Percentiles rank a stretch among this genome's conserved stretches.
Evolutionary conservation across 1,140 invertebrate species (phyloP).

Genomic region (Drosophila willistoni): DNA sequence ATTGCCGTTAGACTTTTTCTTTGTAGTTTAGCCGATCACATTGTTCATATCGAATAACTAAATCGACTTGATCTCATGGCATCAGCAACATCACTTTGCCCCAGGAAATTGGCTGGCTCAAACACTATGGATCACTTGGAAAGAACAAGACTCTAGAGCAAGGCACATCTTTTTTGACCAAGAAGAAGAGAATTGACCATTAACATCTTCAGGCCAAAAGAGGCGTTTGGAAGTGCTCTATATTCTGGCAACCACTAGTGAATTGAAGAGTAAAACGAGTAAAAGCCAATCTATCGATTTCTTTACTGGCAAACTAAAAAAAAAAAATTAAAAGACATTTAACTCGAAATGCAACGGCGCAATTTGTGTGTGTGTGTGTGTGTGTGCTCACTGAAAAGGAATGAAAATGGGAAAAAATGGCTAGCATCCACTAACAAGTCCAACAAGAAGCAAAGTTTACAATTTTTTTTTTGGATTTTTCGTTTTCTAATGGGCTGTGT

Average conservation of each 20-base stretch:
- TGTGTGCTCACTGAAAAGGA: not conserved
- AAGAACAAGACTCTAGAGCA: slow-evolving; percentile 28
- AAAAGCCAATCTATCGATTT: slow-evolving; percentile 1
- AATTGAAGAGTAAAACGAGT: slow-evolving; percentile 11
- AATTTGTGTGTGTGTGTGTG: not conserved
- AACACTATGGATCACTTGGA: slow-evolving; percentile 63
- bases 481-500: not conserved
- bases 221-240: slow-evolving; percentile 10
- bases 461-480: not conserved
- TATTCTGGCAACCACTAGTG: slow-evolving; percentile 12
- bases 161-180: not conserved
- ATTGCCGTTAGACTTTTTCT: slow-evolving; percentile 71
- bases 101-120: slow-evolving; percentile 26
- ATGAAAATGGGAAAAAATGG: not conserved
- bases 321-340: slow-evolving; percentile 7
- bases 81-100: slow-evolving; percentile 31
- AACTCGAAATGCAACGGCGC: slow-evolving; percentile 2
- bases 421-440: not conserved
- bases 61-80: slow-evolving; percentile 65
- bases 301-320: not conserved
- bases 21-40: slow-evolving; percentile 74
- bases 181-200: not conserved
- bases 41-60: slow-evolving; percentile 63
- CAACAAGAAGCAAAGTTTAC: slow-evolving; percentile 1
- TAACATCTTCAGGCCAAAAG: not conserved